A percentile compares a stretch with the other conserved stretches of the same genome.
These are phyloP conservation scores for Octonoba sinensis DNA, from an alignment of 2,888 invertebrate genomes.

Conservation along the genomic window DNA sequence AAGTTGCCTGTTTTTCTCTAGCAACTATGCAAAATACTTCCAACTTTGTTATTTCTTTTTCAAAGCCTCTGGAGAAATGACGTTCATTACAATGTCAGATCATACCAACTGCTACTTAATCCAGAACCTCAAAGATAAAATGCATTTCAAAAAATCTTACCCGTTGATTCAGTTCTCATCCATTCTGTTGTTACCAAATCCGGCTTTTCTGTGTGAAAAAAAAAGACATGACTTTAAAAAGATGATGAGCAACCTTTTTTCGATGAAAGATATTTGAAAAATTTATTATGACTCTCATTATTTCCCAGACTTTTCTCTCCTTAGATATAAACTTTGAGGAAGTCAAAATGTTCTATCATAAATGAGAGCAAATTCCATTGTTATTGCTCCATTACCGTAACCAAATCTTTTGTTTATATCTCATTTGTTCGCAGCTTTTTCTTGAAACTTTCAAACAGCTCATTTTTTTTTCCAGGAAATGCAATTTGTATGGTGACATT, in stretches of 20 bases:
- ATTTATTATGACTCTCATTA: background rate
- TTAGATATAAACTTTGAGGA: background rate
- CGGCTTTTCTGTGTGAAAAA: conserved; percentile 39
- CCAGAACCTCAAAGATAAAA: background rate
- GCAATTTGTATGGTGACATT: too few relatives aligned
- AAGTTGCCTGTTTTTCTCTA: too few relatives aligned
- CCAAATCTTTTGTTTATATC: background rate
- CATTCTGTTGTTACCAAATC: conserved; percentile 28
- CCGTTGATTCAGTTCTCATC: conserved; percentile 19
- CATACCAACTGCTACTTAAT: background rate
- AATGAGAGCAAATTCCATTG: background rate
- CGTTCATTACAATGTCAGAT: too few relatives aligned
- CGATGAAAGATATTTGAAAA: background rate
- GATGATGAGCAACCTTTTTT: background rate
- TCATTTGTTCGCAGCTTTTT: background rate
- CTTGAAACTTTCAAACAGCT: too few relatives aligned
- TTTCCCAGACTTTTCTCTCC: background rate
- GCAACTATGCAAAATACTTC: too few relatives aligned
- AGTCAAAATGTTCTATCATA: background rate
- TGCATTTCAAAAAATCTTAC: conserved; percentile 16
- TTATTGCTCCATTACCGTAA: background rate
- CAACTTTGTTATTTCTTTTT: too few relatives aligned
- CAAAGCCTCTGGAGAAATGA: too few relatives aligned
- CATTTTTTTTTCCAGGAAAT: too few relatives aligned
- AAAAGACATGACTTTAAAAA: background rate